These are phyloP conservation scores for Lobophora halterata DNA, from an alignment of 2,888 invertebrate genomes.

Conservation along the genomic window DNA sequence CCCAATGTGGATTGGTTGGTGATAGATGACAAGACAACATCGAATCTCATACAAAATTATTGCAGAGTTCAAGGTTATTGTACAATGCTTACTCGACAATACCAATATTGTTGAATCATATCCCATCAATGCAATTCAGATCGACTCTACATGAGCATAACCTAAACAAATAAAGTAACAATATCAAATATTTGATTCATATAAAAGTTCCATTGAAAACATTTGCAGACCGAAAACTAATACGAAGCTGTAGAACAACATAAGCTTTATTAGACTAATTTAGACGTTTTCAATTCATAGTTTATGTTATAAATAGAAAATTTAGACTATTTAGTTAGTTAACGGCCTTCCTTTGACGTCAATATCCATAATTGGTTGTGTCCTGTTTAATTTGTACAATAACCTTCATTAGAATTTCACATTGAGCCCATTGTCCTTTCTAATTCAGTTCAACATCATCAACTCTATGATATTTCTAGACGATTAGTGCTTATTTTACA, in stretches of 20 bases:
- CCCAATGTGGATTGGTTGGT: no score
- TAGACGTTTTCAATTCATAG: constrained; percentile 21
- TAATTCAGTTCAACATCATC: neutral
- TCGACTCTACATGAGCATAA: no score
- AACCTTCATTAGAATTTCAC: constrained; percentile 20
- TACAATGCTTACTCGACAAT: no score
- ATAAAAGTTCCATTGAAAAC: neutral
- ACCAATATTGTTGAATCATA: no score
- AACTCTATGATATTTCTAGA: no score
- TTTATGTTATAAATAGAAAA: constrained; percentile 22
- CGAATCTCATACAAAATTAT: no score
- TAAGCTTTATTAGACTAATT: constrained; percentile 14
- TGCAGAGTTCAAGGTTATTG: no score
- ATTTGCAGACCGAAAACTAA: constrained; percentile 2
- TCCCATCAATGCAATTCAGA: no score
- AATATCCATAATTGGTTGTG: constrained; percentile 34
- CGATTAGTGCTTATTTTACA: no score
- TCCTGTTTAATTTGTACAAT: constrained; percentile 37
- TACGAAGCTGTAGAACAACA: neutral
- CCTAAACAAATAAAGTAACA: neutral
- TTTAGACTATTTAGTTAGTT: constrained; percentile 29
- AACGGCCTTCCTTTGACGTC: constrained; percentile 39
- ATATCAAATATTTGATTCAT: neutral
- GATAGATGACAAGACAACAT: no score
- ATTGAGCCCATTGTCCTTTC: neutral